Evolutionary conservation across 2,797 vertebrate genomes (phyloP), one percentile per base, ranked within the genome.

Genomic region (Sebastiscus tertius): DNA sequence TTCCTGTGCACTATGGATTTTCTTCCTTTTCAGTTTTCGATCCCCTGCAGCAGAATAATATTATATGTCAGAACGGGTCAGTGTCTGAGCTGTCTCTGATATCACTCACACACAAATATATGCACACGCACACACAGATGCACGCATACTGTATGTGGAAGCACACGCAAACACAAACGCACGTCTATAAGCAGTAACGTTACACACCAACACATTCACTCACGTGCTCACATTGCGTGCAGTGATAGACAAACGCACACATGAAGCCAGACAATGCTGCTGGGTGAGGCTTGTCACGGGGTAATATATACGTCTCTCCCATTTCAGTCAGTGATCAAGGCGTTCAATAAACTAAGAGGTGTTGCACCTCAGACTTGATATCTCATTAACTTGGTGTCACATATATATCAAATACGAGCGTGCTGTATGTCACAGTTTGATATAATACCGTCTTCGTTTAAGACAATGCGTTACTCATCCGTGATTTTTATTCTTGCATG

Each of bases 1-100:
- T 75, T 86, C 78, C 78, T 71, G 72, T 77, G 61, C 79, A 27
- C 77, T 88, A 92, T 94, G 87, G 91, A 94, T 94, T 94, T 92
- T 91, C 79, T 83, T 87, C 78, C 68, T 75, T 87, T 91, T 92
- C 81, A 85, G 84, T 90, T 90, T 90, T 29, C 46, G 62, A 89
- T 92, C 84, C 90, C 88, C 85, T 81, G 81, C 86, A 89, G 87
- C 91, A 92, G 75, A 93, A 92, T 90, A 77, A 86, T 90, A 92
- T 92, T 79, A 87, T 72, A 81, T 92, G 91, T 93, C 91, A 92
- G 82, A 89, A 86, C 55, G 29, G 88, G 89, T 94, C 90, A 92
- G 87, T 33, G 71, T 90, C 87, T 89, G 36, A 73, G 78, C 70
- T 75, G 75, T 83, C 67, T 64, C 34, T 76, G n/a, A 60, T 76